Evolutionary conservation across 2,797 vertebrate species (phyloP).

Genomic region (Chaetophractus vellerosus): DNA sequence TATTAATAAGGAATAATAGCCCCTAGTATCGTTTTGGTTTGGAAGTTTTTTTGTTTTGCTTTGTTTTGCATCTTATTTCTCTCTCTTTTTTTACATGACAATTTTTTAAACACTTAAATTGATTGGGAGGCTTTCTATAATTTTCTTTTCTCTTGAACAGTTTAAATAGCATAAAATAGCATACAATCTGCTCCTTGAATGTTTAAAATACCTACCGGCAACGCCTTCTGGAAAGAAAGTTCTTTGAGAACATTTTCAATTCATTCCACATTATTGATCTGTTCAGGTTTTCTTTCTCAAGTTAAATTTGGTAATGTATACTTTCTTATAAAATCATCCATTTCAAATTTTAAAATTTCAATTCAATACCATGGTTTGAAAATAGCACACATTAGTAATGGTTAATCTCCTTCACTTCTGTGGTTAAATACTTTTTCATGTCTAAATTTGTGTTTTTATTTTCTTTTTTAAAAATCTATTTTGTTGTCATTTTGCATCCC

Average conservation of each 20-base stretch:
- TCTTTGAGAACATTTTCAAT: slow-evolving; percentile 42
- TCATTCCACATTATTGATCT: neutral
- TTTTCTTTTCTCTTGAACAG: slow-evolving; percentile 41
- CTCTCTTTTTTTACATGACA: neutral
- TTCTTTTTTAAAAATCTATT: neutral
- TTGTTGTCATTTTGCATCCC: neutral
- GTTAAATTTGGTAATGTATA: neutral
- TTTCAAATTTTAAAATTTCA: slow-evolving; percentile 29
- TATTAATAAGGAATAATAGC: neutral
- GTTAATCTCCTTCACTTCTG: neutral
- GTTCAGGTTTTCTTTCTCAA: neutral
- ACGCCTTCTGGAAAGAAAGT: slow-evolving; percentile 16
- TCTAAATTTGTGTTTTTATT: slow-evolving; percentile 4
- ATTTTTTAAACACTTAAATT: slow-evolving; percentile 49
- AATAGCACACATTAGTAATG: neutral
- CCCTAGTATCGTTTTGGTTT: neutral
- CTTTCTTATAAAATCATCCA: slow-evolving; percentile 21
- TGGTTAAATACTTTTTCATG: neutral
- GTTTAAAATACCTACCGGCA: slow-evolving; percentile 50
- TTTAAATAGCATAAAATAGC: slow-evolving; percentile 55
- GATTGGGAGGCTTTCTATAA: neutral
- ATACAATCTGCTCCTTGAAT: slow-evolving; percentile 49
- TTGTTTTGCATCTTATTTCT: neutral
- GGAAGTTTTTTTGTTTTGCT: neutral
- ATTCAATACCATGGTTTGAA: neutral